Conservation (phyloP, 2,797 vertebrate genomes). For the Sitta carolinensis region DNA sequence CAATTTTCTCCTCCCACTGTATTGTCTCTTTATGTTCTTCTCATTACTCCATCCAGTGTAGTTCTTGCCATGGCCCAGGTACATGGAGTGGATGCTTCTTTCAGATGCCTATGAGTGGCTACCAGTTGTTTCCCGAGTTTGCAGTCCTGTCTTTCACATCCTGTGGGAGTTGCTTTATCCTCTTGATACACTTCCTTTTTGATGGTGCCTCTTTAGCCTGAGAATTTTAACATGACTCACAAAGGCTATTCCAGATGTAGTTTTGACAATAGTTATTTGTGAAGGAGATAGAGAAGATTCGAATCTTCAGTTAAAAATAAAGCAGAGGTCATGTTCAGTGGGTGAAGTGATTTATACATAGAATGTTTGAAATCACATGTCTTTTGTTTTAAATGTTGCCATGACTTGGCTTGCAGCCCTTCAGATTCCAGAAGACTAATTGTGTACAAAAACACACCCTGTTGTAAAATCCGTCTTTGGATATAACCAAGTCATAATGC, state of each 20-base stretch:
- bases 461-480: not conserved
- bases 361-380: not conserved
- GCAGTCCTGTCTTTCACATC: not conserved
- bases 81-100: not conserved
- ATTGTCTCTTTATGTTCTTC: not conserved
- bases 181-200: not conserved
- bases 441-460: not conserved
- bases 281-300: not conserved
- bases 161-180: not conserved
- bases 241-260: not conserved
- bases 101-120: not conserved
- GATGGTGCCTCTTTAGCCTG: not conserved
- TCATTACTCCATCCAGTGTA: not conserved
- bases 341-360: not conserved
- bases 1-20: fast-evolving
- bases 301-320: not conserved
- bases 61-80: not conserved
- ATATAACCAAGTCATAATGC: not conserved
- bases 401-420: not conserved
- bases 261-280: not conserved
- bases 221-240: not conserved
- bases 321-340: not conserved
- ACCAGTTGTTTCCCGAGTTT: not conserved
- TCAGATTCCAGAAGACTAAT: not conserved
- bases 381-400: not conserved